Conservation (phyloP, 2,888 invertebrate species). For the Drosophila siamana region DNA sequence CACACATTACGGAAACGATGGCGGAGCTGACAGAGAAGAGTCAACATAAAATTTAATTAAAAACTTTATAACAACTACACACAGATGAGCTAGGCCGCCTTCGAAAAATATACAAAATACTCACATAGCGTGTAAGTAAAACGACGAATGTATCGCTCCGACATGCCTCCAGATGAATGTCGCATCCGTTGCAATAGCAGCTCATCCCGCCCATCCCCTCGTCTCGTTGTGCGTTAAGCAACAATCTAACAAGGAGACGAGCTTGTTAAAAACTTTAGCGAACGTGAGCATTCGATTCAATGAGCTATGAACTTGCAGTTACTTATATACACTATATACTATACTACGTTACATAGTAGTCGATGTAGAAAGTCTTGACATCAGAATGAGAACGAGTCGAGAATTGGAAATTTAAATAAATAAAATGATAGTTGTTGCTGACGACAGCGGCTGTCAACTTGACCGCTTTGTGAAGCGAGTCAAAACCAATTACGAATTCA, state of each 20-base stretch:
- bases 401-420: constrained; percentile 44
- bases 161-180: constrained; percentile 11
- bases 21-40: constrained; percentile 55
- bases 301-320: constrained; percentile 54
- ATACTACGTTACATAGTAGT: no score
- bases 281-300: constrained; percentile 39
- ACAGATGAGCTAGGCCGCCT: constrained; percentile 45
- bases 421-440: constrained; percentile 42
- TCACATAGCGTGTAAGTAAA: background rate
- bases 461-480: constrained; percentile 1
- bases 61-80: constrained; percentile 75
- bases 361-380: background rate
- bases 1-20: constrained; percentile 45
- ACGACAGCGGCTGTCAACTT: constrained; percentile 14
- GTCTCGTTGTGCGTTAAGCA: background rate
- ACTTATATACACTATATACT: constrained; percentile 1
- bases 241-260: constrained; percentile 16
- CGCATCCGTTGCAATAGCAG: constrained; percentile 24
- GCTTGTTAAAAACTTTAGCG: constrained; percentile 29
- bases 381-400: constrained; percentile 4
- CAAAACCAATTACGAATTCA: constrained; percentile 70
- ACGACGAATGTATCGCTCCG: constrained; percentile 2
- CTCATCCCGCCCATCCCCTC: background rate
- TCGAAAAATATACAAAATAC: constrained; percentile 48
- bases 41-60: constrained; percentile 82